Conservation (phyloP, 2,113 vertebrate genomes). For the Physeter macrocephalus region DNA sequence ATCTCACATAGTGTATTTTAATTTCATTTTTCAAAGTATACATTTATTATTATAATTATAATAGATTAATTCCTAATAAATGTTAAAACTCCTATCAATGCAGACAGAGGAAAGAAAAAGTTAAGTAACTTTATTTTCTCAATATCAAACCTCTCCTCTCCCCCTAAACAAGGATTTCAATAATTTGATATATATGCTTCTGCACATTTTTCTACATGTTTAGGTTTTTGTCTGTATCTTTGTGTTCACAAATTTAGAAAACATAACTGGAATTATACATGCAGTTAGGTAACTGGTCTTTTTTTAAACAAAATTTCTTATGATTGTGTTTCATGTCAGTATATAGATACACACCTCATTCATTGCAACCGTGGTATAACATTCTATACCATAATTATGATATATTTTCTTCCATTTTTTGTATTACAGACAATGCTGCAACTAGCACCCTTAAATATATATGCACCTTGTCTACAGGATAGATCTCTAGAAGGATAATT, state of each 20-base stretch:
- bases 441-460: neutral
- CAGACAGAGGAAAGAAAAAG: neutral
- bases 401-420: neutral
- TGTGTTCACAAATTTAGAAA: neutral
- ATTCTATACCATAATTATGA: neutral
- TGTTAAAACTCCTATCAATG: neutral
- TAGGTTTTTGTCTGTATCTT: neutral
- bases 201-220: neutral
- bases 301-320: neutral
- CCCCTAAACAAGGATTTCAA: neutral
- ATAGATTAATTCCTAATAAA: neutral
- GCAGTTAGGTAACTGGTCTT: neutral
- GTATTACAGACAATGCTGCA: neutral
- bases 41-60: neutral
- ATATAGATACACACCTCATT: neutral
- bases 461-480: neutral
- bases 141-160: neutral
- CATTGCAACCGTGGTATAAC: neutral
- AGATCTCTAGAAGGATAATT: neutral
- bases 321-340: neutral
- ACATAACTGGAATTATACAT: neutral
- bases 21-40: neutral
- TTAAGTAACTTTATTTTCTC: neutral
- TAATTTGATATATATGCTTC: neutral
- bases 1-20: neutral